Conservation (phyloP, 2,113 vertebrate genomes). For the Rhinoptilus africanus region DNA sequence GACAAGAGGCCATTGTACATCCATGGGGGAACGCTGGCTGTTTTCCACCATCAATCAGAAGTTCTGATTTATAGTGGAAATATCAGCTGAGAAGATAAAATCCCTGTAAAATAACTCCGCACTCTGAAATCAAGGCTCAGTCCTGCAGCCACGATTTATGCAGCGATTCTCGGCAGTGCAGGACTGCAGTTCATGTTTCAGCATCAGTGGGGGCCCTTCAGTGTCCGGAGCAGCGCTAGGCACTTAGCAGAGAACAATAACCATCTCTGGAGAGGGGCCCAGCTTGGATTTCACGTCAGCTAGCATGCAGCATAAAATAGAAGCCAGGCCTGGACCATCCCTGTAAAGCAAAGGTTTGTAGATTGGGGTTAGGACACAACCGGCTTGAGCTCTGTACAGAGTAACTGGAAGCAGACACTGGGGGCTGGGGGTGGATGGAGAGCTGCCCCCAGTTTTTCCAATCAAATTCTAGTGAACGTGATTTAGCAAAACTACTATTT, state of each 20-base stretch:
- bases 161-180: background rate
- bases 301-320: background rate
- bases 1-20: background rate
- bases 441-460: background rate
- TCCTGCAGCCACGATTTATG: background rate
- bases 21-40: background rate
- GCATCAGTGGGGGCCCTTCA: background rate
- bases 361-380: background rate
- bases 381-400: background rate
- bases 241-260: background rate
- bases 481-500: background rate
- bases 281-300: background rate
- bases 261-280: background rate
- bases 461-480: accelerated
- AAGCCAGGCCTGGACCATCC: background rate
- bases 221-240: background rate
- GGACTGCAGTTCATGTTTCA: background rate
- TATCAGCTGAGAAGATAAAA: background rate
- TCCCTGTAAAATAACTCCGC: background rate
- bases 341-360: background rate
- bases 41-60: background rate
- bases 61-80: background rate
- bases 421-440: background rate
- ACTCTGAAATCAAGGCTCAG: background rate
- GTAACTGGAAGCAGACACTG: background rate